A percentile compares a stretch with the other conserved stretches of the same genome.
Evolutionary conservation across 2,113 vertebrate genomes (phyloP).

Genomic region (Caretta caretta): DNA sequence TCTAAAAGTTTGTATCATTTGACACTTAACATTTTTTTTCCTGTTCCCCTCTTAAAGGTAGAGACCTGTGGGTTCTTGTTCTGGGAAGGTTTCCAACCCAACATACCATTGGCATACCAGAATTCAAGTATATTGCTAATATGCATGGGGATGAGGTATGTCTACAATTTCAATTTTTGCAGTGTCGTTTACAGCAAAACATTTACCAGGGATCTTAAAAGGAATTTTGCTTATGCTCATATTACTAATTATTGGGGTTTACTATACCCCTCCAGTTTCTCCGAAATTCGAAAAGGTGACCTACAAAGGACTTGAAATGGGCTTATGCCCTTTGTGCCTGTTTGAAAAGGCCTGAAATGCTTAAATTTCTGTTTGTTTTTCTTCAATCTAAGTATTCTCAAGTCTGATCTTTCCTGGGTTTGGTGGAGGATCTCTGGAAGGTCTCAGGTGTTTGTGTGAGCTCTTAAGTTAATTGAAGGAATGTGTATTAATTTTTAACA

Average conservation of each 20-base stretch:
- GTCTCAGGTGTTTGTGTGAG: neutral
- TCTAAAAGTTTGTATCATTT: constrained; percentile 35
- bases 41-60: constrained; percentile 83
- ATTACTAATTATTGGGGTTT: neutral
- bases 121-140: constrained; percentile 95
- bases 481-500: neutral
- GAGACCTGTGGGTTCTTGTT: constrained; percentile 91
- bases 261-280: neutral
- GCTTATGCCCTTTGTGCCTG: neutral
- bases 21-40: constrained; percentile 63
- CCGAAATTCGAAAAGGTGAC: neutral
- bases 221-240: neutral
- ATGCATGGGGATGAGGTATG: constrained; percentile 96
- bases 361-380: neutral
- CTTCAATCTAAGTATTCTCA: neutral
- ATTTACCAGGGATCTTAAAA: constrained; percentile 7
- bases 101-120: constrained; percentile 90
- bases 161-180: constrained; percentile 43
- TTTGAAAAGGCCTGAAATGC: neutral
- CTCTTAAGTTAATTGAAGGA: neutral
- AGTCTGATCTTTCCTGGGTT: neutral
- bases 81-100: constrained; percentile 84
- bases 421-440: neutral
- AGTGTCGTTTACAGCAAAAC: constrained; percentile 41
- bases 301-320: neutral